Evolutionary conservation across 2,113 vertebrate species (phyloP).

Genomic region (Neolamprologus ventralis): DNA sequence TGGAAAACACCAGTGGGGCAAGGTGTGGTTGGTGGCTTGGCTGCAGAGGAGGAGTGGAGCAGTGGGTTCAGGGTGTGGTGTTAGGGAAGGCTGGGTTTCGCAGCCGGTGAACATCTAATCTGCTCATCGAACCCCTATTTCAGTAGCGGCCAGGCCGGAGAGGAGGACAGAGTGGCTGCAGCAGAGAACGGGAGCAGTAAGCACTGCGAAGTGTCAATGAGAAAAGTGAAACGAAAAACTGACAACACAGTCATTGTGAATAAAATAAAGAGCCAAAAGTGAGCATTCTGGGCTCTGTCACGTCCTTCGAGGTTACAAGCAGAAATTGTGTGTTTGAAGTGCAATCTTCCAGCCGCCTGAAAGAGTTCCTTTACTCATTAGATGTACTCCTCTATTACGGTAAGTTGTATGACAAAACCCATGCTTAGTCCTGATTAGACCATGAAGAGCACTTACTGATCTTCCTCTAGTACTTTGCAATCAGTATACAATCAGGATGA

Average conservation of each 20-base stretch:
- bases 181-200: not conserved
- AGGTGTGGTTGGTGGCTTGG: not conserved
- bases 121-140: not conserved
- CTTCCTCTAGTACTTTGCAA: slow-evolving; percentile 24
- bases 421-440: slow-evolving; percentile 29
- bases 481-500: slow-evolving; percentile 27
- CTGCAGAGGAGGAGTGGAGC: not conserved
- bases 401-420: not conserved
- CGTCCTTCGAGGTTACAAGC: rapidly evolving
- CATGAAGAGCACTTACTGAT: slow-evolving; percentile 31
- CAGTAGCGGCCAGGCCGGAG: not conserved
- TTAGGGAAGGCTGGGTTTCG: not conserved
- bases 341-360: not conserved
- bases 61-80: not conserved
- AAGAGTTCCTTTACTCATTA: slow-evolving; percentile 9
- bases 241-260: not conserved
- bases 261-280: not conserved
- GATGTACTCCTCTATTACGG: not conserved
- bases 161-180: not conserved
- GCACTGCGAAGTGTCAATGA: not conserved
- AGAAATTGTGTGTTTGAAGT: not conserved
- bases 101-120: not conserved
- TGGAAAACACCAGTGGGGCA: not conserved
- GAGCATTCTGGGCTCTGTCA: not conserved
- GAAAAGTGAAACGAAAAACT: not conserved